Conservation (phyloP, 1,140 invertebrate species). For the Pachyrhynchus sulphureomaculatus region DNA sequence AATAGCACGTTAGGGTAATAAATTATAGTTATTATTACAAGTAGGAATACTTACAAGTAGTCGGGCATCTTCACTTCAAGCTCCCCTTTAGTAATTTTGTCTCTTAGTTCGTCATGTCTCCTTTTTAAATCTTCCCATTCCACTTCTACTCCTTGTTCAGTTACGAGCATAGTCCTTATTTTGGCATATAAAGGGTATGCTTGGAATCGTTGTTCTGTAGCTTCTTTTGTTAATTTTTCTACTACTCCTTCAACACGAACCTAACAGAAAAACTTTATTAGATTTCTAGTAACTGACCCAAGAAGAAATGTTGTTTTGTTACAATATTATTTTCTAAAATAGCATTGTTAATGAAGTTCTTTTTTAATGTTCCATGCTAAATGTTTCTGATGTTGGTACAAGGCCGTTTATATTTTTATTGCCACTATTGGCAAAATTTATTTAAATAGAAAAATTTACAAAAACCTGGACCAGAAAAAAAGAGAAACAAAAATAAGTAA, state of each 20-base stretch:
- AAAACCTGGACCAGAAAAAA: too few species aligned
- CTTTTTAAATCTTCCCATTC: constrained; percentile 11
- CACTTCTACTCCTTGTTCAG: constrained; percentile 5
- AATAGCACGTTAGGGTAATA: too few species aligned
- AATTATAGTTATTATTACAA: too few species aligned
- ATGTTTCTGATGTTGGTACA: too few species aligned
- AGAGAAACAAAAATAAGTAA: too few species aligned
- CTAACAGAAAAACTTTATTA: background rate
- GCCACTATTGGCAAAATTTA: too few species aligned
- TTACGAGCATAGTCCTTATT: background rate
- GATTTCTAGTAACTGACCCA: background rate
- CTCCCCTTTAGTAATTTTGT: background rate
- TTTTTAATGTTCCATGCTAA: too few species aligned
- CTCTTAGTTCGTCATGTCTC: constrained; percentile 4
- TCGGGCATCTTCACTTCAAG: background rate
- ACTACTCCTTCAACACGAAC: constrained; percentile 8
- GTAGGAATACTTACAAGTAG: constrained; percentile 15
- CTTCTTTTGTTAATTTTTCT: background rate
- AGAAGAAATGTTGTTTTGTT: too few species aligned
- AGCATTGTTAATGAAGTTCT: too few species aligned
- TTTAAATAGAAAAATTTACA: too few species aligned
- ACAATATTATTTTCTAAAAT: too few species aligned
- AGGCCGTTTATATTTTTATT: too few species aligned
- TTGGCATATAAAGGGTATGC: constrained; percentile 1
- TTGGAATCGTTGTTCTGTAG: background rate